phyloP scores from a whole-genome alignment of 2,113 vertebrate species.

The Bothrops jararaca region DNA sequence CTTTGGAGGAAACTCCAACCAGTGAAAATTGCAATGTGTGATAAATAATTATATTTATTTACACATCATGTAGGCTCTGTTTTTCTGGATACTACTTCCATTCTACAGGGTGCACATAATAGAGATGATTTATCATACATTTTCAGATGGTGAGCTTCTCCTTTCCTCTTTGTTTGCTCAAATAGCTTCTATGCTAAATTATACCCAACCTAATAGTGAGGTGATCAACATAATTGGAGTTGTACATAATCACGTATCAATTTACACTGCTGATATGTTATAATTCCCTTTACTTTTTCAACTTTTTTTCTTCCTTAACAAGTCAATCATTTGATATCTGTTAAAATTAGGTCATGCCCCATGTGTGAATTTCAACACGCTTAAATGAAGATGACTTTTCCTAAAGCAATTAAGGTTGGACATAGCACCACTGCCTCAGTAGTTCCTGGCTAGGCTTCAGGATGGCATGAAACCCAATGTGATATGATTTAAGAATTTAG shows the following conservation, averaged over 20 bases:
- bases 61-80: not conserved
- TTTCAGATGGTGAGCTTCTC: not conserved
- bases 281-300: not conserved
- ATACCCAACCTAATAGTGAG: not conserved
- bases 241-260: not conserved
- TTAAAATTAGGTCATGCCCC: not conserved
- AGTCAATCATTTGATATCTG: not conserved
- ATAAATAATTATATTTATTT: not conserved
- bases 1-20: not conserved
- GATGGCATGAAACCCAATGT: not conserved
- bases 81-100: not conserved
- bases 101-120: not conserved
- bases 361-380: not conserved
- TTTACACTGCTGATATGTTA: not conserved
- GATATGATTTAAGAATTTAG: not conserved
- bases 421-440: not conserved
- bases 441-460: not conserved
- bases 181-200: not conserved
- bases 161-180: not conserved
- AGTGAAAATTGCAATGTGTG: not conserved
- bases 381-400: not conserved
- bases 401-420: not conserved
- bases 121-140: not conserved
- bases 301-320: not conserved
- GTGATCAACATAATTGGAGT: not conserved